Evolutionary conservation across 1,140 invertebrate species (phyloP).

Genomic region (Drosophila sucinea): DNA sequence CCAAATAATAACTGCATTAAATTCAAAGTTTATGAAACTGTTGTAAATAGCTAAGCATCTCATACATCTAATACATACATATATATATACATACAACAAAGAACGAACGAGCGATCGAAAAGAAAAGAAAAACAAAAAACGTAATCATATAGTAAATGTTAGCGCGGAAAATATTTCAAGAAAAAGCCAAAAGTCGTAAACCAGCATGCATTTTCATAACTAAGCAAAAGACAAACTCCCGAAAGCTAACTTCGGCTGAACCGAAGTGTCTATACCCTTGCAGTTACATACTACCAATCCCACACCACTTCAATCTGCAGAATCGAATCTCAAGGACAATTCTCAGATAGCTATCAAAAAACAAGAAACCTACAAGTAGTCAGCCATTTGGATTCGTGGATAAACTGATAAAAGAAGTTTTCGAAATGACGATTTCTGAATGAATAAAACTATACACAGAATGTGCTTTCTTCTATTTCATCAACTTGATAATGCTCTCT

Average conservation of each 20-base stretch:
- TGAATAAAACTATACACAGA: no score
- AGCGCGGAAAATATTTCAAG: slow-evolving; percentile 46
- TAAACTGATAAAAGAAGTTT: no score
- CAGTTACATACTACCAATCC: background rate
- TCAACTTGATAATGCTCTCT: no score
- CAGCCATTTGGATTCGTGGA: no score
- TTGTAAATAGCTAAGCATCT: slow-evolving; percentile 74
- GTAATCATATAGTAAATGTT: slow-evolving; percentile 60
- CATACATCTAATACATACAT: slow-evolving; percentile 47
- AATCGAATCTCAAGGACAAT: no score
- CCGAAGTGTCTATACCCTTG: background rate
- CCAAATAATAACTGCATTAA: slow-evolving; percentile 31
- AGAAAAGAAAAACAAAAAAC: slow-evolving; percentile 34
- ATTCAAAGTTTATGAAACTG: slow-evolving; percentile 73
- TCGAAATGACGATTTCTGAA: no score
- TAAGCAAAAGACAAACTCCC: slow-evolving; percentile 9
- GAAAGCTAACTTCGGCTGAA: background rate
- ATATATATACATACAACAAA: slow-evolving; percentile 7
- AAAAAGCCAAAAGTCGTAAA: slow-evolving; percentile 71
- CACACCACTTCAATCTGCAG: no score
- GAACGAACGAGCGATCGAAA: background rate
- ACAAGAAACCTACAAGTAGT: no score
- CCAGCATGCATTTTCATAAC: slow-evolving; percentile 78
- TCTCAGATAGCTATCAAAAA: no score
- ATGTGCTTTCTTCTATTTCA: no score